A percentile compares a stretch with the other conserved stretches of the same genome.
These are phyloP conservation scores for Dusona sp. DNA, from an alignment of 2,888 invertebrate genomes.

Conservation along the genomic window DNA sequence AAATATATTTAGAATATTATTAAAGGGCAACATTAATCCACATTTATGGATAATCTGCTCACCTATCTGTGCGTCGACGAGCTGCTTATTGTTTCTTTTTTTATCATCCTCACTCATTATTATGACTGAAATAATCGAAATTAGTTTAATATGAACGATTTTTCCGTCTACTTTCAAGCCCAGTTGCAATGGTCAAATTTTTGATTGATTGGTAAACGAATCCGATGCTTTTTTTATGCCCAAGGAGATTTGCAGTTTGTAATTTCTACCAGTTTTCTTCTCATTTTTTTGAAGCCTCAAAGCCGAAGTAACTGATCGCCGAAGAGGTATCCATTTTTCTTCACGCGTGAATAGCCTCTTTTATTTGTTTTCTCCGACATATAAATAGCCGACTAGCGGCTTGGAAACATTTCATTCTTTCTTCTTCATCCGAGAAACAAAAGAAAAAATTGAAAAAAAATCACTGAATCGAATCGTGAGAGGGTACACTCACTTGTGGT, in stretches of 20 bases:
- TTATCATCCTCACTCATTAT: constrained; percentile 18
- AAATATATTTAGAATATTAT: not conserved
- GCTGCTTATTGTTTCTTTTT: not conserved
- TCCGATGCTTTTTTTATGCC: not conserved
- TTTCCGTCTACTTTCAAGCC: constrained; percentile 44
- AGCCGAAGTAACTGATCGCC: not conserved
- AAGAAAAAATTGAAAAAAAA: constrained; percentile 9
- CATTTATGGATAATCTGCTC: not conserved
- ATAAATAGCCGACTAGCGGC: constrained; percentile 20
- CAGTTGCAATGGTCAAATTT: not conserved
- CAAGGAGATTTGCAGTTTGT: not conserved
- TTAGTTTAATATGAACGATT: constrained; percentile 1
- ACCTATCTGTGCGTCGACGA: not conserved
- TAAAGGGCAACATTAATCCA: constrained; percentile 5
- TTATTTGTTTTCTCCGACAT: constrained; percentile 17
- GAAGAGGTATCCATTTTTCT: constrained; percentile 21
- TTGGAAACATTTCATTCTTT: constrained; percentile 31
- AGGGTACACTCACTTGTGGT: not conserved
- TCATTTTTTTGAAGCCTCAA: not conserved
- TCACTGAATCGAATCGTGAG: not conserved
- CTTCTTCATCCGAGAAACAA: constrained; percentile 17
- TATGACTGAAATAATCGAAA: constrained; percentile 11
- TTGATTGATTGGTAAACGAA: not conserved
- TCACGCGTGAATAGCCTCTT: constrained; percentile 5
- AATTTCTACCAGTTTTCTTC: not conserved